Percentiles rank a stretch among this genome's conserved stretches.
phyloP scores from a whole-genome alignment of 2,113 vertebrate genomes.

The Isichthys henryi region DNA sequence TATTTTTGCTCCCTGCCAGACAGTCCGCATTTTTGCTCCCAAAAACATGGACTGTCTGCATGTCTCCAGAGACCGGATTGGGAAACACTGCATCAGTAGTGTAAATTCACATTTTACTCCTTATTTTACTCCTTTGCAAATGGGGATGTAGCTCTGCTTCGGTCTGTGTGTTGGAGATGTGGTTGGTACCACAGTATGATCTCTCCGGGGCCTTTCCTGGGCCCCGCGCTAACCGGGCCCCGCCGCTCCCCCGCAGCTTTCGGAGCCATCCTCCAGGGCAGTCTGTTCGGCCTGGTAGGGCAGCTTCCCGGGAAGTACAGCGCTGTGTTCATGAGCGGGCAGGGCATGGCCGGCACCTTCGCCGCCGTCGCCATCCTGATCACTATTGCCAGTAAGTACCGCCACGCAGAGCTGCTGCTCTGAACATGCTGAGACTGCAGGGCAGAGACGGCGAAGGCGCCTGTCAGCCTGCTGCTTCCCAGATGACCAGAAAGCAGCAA shows the following conservation, averaged over 20 bases:
- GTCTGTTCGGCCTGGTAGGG: constrained; percentile 79
- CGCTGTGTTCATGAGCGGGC: constrained; percentile 84
- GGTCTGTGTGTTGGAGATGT: neutral
- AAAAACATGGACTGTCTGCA: neutral
- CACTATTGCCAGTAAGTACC: constrained; percentile 72
- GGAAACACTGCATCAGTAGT: neutral
- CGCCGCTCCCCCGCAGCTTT: constrained; percentile 57
- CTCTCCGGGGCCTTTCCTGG: neutral
- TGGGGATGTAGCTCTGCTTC: neutral
- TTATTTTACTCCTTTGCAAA: neutral
- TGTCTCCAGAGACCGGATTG: neutral
- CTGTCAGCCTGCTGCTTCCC: neutral
- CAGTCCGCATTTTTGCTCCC: neutral
- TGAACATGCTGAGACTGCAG: neutral
- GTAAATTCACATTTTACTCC: neutral
- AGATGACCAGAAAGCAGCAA: too few species aligned
- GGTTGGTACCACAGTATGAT: too few species aligned
- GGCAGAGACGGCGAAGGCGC: neutral
- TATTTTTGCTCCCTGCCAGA: neutral
- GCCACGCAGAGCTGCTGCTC: neutral
- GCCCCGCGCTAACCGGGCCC: neutral
- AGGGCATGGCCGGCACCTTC: constrained; percentile 80
- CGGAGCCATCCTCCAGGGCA: constrained; percentile 78
- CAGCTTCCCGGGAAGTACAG: constrained; percentile 74
- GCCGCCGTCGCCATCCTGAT: constrained; percentile 80